phyloP scores from a whole-genome alignment of 2,888 invertebrate genomes.

The Limnephilus marmoratus region DNA sequence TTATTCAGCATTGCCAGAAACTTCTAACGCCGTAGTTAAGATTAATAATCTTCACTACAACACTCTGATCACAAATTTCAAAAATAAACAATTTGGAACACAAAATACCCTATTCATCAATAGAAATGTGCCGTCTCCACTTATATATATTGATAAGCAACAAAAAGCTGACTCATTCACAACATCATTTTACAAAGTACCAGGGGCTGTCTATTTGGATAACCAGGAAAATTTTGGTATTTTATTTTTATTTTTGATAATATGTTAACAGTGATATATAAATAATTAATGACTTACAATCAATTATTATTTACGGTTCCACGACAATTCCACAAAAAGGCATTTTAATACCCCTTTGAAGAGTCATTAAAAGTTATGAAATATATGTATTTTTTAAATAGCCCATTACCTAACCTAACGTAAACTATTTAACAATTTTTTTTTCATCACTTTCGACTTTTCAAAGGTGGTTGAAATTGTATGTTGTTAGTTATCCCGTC shows the following conservation, averaged over 20 bases:
- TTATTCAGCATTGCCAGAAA: not conserved
- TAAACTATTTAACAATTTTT: no score
- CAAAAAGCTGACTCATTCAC: constrained; percentile 17
- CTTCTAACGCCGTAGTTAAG: not conserved
- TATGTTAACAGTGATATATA: not conserved
- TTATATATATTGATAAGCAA: constrained; percentile 17
- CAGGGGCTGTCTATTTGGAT: constrained; percentile 61
- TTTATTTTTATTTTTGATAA: constrained; percentile 1
- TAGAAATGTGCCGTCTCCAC: constrained; percentile 21
- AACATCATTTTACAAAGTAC: constrained; percentile 42
- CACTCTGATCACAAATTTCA: not conserved
- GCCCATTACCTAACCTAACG: no score
- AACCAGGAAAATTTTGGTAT: constrained; percentile 60
- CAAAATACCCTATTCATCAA: constrained; percentile 3
- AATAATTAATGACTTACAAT: not conserved
- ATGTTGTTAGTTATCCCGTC: no score
- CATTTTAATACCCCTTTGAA: no score
- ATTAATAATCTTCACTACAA: not conserved
- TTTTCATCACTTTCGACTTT: no score
- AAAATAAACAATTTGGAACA: not conserved
- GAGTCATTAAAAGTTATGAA: no score
- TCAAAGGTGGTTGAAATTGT: no score
- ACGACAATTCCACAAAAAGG: no score
- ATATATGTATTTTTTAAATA: no score
- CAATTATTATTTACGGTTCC: not conserved